Base-by-base conservation (phyloP, 2,797 vertebrate species). In the Sebastes reedi region DNA sequence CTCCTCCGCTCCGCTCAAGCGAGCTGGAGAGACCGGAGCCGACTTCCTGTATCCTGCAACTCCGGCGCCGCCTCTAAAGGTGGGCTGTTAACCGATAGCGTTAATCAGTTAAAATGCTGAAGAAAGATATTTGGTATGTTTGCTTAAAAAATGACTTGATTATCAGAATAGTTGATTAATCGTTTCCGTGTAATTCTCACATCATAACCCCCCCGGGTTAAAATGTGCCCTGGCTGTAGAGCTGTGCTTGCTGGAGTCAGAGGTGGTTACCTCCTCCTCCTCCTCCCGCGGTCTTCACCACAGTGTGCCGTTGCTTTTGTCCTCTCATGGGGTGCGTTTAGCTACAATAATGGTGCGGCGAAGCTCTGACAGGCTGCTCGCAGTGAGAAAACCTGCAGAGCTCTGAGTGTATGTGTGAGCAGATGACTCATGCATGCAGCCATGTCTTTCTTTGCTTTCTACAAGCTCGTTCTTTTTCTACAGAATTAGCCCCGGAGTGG, bases 371-470 rank as follows among this genome's bases (percentile, higher is more conserved):
- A 81, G 76, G 71, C 83, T 87, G 82, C 84, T 90, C 67, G 56
- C 76, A 24, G 72, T 52, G 82, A 87, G 83, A 87, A 87, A 88
- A 76, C 79, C 80, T 25, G 77, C 75, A 85, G 80, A 78, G 79
- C 72, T 82, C 65, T 69, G 79, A 27, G 73, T 87, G 87, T 74
- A 72, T 83, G 91, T 91, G 87, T 89, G 82, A 80, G 87, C 67
- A 54, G 91, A 89, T 92, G 92, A 91, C 87, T 94, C 91, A 94
- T 88, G 69, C 84, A 64, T 71, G 86, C 86, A 87, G 90, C 87
- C 88, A 82, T 89, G 82, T 11, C 67, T 39, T 39, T 16, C 46
- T 24, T 24, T 55, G 80, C 81, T 84, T 87, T 87, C 86, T 83
- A 75, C 76, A 36, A 85, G 86, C 84, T 72, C 36, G 52, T 76